Base-by-base conservation (phyloP, 64 coral and sea anemone species). In the Stichodactyla mertensii region DNA sequence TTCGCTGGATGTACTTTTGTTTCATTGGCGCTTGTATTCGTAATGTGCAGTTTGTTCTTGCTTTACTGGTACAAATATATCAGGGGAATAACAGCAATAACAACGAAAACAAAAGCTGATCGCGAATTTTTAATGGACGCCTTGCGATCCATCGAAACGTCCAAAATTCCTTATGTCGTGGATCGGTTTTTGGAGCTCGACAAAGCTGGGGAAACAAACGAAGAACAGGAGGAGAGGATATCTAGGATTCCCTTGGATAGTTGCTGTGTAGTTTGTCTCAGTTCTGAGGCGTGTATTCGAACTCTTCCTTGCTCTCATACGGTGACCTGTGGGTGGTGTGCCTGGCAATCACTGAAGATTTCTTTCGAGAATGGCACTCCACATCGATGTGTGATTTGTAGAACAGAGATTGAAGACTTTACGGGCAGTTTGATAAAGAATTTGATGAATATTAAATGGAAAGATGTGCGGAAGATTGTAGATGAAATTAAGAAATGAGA, bases 291-390 rank as follows among this genome's bases (percentile, higher is more conserved):
- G 6, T 92, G 84, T 18, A 96, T 92, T 13, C 51, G 78, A 69
- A 96, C 88, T 56, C 86, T 96, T 9, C 94, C 94, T 5, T 96
- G 94, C 24, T 78, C 86, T 51, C 91, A 96, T 51, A 89, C 74
- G 11, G 94, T 93, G 6, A 88, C 92, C 19, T 96, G 94, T 24
- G 91, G 94, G 5, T 96, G 94, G 94, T 96, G 94, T 10, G 94
- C 94, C 1, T 96, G 94, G 94, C 94, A 96, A 36, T 92, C 94
- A 7, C 52, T 96, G 10, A 96, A 96, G 71, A 28, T 92, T 4
- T 86, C 94, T 13, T 96, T 92, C 20, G 28, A 93, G 56, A 87
- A 96, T 77, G 87, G 85, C 11, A 80, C 60, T 10, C 26, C 60
- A 13, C 94, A 96, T 53, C 88, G 94, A 4, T 96, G 94, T 90